Percentiles rank a stretch among this genome's conserved stretches.
Evolutionary conservation across 2,797 vertebrate genomes (phyloP).

Genomic region (Fistularia commersonii): DNA sequence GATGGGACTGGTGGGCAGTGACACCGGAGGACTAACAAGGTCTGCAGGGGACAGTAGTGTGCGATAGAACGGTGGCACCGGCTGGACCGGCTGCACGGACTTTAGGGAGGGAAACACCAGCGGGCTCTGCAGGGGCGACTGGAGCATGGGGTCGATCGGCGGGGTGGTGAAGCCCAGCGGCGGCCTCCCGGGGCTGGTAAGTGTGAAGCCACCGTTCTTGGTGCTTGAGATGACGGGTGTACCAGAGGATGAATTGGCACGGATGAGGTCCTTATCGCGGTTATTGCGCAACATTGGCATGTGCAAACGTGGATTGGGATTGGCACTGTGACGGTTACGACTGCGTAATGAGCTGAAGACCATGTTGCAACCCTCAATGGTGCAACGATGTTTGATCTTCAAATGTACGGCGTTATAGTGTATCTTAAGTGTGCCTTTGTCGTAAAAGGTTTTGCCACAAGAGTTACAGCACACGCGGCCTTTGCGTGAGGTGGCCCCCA

Average conservation of each 20-base stretch:
- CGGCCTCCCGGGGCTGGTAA: conserved; percentile 94
- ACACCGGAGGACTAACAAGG: conserved; percentile 91
- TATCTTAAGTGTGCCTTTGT: conserved; percentile 95
- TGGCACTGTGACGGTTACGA: conserved; percentile 95
- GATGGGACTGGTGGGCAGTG: conserved; percentile 93
- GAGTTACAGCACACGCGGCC: conserved; percentile 98
- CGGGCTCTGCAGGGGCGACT: conserved; percentile 91
- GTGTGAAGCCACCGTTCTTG: conserved; percentile 85
- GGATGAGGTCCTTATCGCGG: conserved; percentile 97
- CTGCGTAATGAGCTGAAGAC: conserved; percentile 95
- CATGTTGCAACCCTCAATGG: conserved; percentile 94
- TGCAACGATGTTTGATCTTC: conserved; percentile 97
- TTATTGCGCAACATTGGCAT: conserved; percentile 93
- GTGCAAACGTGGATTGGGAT: conserved; percentile 95
- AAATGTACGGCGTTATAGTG: conserved; percentile 98
- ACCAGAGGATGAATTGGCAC: conserved; percentile 84
- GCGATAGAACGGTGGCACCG: conserved; percentile 95
- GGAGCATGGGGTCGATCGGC: conserved; percentile 89
- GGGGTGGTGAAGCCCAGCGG: conserved; percentile 95
- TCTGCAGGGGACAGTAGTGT: conserved; percentile 92
- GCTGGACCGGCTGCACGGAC: conserved; percentile 93
- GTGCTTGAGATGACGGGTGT: conserved; percentile 96
- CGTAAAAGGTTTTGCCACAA: conserved; percentile 92
- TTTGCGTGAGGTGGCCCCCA: conserved; percentile 93
- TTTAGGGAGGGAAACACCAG: conserved; percentile 94